Evolutionary conservation across 2,888 invertebrate genomes (phyloP).

Genomic region (Aricia artaxerxes): DNA sequence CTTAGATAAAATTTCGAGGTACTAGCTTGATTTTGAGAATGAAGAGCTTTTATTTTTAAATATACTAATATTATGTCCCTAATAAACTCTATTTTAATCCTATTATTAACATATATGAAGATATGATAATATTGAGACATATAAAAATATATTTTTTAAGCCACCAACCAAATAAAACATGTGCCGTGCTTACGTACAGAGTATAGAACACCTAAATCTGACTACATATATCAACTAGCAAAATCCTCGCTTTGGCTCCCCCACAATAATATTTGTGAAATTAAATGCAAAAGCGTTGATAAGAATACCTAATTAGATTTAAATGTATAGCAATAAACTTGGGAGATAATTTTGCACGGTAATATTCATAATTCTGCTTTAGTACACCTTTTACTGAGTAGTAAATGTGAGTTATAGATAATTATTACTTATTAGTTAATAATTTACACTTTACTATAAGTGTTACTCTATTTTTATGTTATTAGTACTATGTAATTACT

Average conservation of each 20-base stretch:
- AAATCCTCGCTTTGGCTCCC: neutral
- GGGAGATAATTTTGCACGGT: neutral
- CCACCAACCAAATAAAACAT: too few species aligned
- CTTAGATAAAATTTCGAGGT: too few species aligned
- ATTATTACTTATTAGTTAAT: conserved; percentile 7
- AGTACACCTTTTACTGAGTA: neutral
- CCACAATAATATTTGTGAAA: conserved; percentile 4
- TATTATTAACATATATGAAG: too few species aligned
- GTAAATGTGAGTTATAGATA: conserved; percentile 2
- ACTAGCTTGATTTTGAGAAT: too few species aligned
- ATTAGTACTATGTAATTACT: neutral
- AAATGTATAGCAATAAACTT: neutral
- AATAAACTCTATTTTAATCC: too few species aligned
- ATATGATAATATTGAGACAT: too few species aligned
- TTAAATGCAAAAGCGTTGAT: neutral
- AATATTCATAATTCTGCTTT: conserved; percentile 18
- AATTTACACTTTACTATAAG: neutral
- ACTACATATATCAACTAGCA: neutral
- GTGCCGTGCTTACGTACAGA: too few species aligned
- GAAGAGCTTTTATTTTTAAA: too few species aligned
- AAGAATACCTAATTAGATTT: conserved; percentile 23
- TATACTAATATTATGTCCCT: too few species aligned
- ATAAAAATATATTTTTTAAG: too few species aligned
- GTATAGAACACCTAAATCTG: neutral
- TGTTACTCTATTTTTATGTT: neutral